Conservation (phyloP, 2,888 invertebrate species). For the Platerodrilus igneus region DNA sequence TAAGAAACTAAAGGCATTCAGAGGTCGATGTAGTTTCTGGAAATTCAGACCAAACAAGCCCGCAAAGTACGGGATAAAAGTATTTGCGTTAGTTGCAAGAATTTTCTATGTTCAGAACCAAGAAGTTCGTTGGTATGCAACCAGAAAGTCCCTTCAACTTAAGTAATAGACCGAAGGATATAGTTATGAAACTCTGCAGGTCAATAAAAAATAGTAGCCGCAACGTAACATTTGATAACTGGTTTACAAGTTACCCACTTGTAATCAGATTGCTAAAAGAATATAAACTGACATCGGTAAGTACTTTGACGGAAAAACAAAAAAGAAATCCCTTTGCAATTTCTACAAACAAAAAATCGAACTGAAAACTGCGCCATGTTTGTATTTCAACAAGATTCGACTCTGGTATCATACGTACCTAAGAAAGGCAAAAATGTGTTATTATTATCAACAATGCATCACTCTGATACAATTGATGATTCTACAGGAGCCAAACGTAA, state of each 20-base stretch:
- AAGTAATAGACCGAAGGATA: constrained; percentile 12
- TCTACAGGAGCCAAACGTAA: not conserved
- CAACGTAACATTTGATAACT: constrained; percentile 33
- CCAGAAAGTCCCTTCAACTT: constrained; percentile 23
- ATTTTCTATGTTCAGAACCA: constrained; percentile 26
- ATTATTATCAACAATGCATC: constrained; percentile 16
- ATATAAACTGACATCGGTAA: constrained; percentile 19
- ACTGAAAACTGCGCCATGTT: constrained; percentile 5
- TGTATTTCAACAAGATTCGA: constrained; percentile 12
- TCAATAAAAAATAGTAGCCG: constrained; percentile 23
- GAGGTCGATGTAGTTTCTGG: too few species aligned
- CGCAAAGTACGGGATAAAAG: constrained; percentile 31
- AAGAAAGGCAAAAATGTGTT: constrained; percentile 13
- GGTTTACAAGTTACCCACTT: constrained; percentile 22
- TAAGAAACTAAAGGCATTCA: not conserved
- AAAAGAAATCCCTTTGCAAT: constrained; percentile 17
- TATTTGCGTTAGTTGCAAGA: constrained; percentile 27
- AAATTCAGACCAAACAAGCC: constrained; percentile 30
- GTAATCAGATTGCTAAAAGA: constrained; percentile 18
- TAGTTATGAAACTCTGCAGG: constrained; percentile 17
- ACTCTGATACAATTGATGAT: constrained; percentile 3
- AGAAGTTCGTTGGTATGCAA: constrained; percentile 29
- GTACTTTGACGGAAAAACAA: constrained; percentile 25
- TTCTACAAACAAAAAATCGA: constrained; percentile 4
- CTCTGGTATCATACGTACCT: constrained; percentile 15